A percentile compares a stretch with the other conserved stretches of the same genome.
Evolutionary conservation across 30 jellyfish, hydroid and myxozoan species (phyloP).

Genomic region (Pseudorhiza aurosa): DNA sequence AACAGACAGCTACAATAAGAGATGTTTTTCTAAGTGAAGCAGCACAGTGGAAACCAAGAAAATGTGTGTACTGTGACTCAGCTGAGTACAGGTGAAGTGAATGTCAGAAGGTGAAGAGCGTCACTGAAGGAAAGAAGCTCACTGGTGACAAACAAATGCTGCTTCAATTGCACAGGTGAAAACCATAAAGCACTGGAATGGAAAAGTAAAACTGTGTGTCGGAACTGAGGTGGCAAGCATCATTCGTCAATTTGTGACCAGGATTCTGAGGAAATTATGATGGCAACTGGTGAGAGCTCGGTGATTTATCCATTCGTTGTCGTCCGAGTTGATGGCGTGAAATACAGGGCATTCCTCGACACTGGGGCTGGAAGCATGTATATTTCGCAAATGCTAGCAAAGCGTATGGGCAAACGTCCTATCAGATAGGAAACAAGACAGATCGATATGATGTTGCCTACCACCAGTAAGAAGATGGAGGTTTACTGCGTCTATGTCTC

Average conservation of each 20-base stretch:
- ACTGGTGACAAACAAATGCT: constrained; percentile 23
- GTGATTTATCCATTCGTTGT: constrained; percentile 67
- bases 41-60: constrained; percentile 15
- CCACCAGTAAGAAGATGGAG: constrained; percentile 39
- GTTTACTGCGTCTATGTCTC: constrained; percentile 27
- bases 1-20: constrained; percentile 9
- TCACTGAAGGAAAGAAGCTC: constrained; percentile 43
- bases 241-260: constrained; percentile 74
- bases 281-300: constrained; percentile 28
- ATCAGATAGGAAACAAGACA: background rate
- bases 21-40: background rate
- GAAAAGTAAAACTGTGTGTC: constrained; percentile 43
- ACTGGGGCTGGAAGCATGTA: constrained; percentile 72
- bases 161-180: constrained; percentile 67
- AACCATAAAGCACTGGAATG: constrained; percentile 68
- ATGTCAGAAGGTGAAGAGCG: constrained; percentile 21
- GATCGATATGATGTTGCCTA: constrained; percentile 57
- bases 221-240: constrained; percentile 45
- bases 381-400: constrained; percentile 53
- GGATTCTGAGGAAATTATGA: background rate
- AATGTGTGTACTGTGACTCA: constrained; percentile 45
- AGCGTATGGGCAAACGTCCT: constrained; percentile 17
- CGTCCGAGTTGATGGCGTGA: constrained; percentile 58
- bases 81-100: constrained; percentile 27
- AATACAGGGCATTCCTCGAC: constrained; percentile 51